Evolutionary conservation across 2,797 vertebrate genomes (phyloP).

Genomic region (Esox lucius): DNA sequence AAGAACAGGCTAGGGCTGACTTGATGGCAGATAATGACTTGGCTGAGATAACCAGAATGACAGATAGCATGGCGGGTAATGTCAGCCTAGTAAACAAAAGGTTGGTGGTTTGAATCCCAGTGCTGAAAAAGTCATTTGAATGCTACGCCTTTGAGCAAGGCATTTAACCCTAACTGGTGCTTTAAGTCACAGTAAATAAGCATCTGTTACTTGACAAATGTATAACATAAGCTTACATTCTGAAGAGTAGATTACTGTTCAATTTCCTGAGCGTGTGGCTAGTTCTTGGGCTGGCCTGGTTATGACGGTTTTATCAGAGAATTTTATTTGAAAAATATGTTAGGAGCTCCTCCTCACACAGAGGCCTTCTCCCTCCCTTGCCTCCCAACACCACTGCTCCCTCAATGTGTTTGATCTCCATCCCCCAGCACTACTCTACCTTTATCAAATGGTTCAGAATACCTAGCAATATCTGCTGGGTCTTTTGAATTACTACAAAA

Average conservation of each 20-base stretch:
- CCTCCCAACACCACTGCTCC: slow-evolving; percentile 41
- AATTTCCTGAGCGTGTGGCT: neutral
- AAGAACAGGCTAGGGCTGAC: too few species aligned
- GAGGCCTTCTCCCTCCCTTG: slow-evolving; percentile 43
- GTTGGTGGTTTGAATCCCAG: too few species aligned
- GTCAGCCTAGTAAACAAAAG: too few species aligned
- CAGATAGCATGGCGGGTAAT: too few species aligned
- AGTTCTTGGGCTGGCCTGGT: slow-evolving; percentile 12
- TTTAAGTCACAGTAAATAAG: too few species aligned
- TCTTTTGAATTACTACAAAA: neutral
- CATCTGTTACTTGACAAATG: too few species aligned
- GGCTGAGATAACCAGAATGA: neutral
- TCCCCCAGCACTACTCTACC: slow-evolving; percentile 25
- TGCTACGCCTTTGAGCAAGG: too few species aligned
- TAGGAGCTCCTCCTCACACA: slow-evolving; percentile 18
- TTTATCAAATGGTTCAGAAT: neutral
- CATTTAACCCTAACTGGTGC: too few species aligned
- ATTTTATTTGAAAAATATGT: slow-evolving; percentile 37
- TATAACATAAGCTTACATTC: neutral
- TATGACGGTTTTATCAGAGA: slow-evolving; percentile 41
- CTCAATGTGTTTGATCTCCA: slow-evolving; percentile 16
- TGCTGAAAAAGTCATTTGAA: too few species aligned
- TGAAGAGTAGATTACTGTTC: neutral
- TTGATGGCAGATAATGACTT: neutral
- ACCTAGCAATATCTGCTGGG: neutral